phyloP scores from a whole-genome alignment of 64 coral and sea anemone genomes.

The Pocillopora verrucosa region DNA sequence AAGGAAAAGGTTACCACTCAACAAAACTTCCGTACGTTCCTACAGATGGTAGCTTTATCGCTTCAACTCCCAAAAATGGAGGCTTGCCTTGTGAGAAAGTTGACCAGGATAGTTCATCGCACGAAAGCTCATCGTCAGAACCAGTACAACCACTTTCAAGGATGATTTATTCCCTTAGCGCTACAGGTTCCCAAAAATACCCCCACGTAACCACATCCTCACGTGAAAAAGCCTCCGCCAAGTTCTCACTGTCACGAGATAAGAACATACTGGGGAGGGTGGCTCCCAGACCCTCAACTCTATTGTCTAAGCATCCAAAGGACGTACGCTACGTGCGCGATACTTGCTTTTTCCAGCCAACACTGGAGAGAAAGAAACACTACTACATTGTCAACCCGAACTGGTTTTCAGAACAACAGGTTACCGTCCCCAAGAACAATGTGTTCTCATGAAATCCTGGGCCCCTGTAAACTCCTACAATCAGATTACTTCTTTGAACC shows the following conservation, averaged over 20 bases:
- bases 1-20: background rate
- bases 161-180: background rate
- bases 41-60: too few species aligned
- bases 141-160: background rate
- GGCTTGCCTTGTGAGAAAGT: background rate
- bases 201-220: too few species aligned
- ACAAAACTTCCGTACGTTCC: background rate
- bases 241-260: background rate
- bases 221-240: background rate
- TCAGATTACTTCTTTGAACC: too few species aligned
- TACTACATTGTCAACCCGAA: conserved; percentile 37
- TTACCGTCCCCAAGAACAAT: conserved; percentile 35
- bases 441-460: conserved; percentile 22
- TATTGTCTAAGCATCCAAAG: conserved; percentile 28
- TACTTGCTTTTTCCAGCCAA: conserved; percentile 55
- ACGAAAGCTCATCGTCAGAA: background rate
- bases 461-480: too few species aligned
- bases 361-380: conserved; percentile 37
- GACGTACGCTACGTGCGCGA: conserved; percentile 27
- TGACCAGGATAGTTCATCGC: background rate
- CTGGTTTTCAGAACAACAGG: conserved; percentile 58
- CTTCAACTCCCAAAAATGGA: background rate
- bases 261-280: background rate
- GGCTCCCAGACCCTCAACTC: conserved; percentile 1
- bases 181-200: background rate